Base-by-base conservation (phyloP, 2,888 invertebrate species). In the Eilema depressum region DNA sequence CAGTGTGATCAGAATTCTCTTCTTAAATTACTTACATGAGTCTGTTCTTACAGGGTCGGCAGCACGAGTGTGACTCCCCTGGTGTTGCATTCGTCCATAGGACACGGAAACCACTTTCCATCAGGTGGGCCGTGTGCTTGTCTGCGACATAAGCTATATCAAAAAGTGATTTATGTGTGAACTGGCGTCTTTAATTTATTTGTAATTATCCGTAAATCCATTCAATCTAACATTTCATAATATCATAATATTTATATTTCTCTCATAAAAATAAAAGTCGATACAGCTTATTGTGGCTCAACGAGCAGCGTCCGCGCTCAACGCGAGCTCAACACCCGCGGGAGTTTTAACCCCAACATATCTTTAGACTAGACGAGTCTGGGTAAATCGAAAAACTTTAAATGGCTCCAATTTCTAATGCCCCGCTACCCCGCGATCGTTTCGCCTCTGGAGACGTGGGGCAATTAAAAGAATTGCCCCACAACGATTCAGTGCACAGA, bases 381-480 rank as follows among this genome's bases (percentile, higher is more conserved):
- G 87, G 80, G 89, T 88, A 93, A 93, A 93, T 93, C 89, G 93
- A 92, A 93, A 93, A 94, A 94, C 92, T 93, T 94, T 93, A 92
- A 93, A 93, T 91, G 88, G 90, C 81, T 87, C 89, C 91, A 88
- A 91, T 91, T 90, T 88, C 85, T 81, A 85, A 77, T 74, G 70
- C 70, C 75, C 77, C 67, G 53, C 37, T 74, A 64, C 75, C 75
- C 53, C 73, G 63, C 59, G 74, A 64, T 66, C 75, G 33, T 71
- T 63, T 67, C 74, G 76, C 79, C 80, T 83, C 84, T 76, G 75
- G 90, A 87, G 93, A 92, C 92, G 91, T 87, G 88, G 86, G 83
- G 89, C 93, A 93, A 93, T 93, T 93, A 93, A 93, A 92, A 92
- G 90, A 92, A 93, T 89, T 88, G 89, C 88, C 84, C 83, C 84